Evolutionary conservation across 2,888 invertebrate species (phyloP).

Genomic region (Acleris cristana): DNA sequence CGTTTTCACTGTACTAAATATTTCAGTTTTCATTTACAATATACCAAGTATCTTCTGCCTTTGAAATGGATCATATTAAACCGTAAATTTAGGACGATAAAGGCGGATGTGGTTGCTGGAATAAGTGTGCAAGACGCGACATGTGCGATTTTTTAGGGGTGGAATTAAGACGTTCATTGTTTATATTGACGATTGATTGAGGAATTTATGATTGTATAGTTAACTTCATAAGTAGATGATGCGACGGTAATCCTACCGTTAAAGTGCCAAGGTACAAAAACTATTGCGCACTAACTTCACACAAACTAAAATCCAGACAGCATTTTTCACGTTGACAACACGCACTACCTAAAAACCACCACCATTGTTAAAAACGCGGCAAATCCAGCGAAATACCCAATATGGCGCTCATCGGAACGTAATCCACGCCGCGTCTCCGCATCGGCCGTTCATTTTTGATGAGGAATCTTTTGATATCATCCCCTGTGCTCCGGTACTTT

Average conservation of each 20-base stretch:
- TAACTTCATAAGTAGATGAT: no score
- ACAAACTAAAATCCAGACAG: slow-evolving; percentile 6
- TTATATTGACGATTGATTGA: no score
- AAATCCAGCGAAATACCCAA: slow-evolving; percentile 1
- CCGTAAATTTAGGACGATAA: no score
- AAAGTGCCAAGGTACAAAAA: no score
- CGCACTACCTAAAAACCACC: neutral
- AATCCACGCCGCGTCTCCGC: slow-evolving; percentile 61
- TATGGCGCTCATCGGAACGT: slow-evolving; percentile 33
- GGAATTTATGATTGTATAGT: no score
- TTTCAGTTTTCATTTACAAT: slow-evolving; percentile 53
- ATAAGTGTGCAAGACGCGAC: no score
- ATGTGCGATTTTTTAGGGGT: no score
- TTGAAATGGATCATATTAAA: no score
- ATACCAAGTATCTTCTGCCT: no score
- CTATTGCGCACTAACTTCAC: neutral
- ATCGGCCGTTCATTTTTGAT: slow-evolving; percentile 78
- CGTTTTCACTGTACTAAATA: slow-evolving; percentile 45
- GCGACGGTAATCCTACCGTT: no score
- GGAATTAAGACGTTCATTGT: no score
- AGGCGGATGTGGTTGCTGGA: no score
- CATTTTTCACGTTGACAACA: neutral
- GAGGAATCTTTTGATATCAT: slow-evolving; percentile 78
- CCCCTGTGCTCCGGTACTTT: slow-evolving; percentile 56
- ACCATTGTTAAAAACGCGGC: neutral